phyloP scores from a whole-genome alignment of 2,797 vertebrate species.

The Etheostoma perlongum region DNA sequence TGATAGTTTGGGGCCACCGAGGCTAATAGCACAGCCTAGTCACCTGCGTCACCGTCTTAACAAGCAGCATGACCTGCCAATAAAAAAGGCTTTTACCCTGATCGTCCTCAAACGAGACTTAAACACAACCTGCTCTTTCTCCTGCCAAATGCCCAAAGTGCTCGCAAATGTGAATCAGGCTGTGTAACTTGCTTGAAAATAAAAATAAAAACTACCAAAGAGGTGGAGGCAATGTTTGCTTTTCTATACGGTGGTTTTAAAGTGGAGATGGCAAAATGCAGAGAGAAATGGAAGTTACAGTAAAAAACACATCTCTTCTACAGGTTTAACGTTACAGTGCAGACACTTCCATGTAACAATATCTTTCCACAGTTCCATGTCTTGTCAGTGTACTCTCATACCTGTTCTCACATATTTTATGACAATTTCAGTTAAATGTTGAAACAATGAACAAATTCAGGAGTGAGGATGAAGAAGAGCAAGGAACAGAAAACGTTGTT shows the following conservation, averaged over 20 bases:
- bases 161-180: slow-evolving; percentile 78
- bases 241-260: slow-evolving; percentile 44
- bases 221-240: slow-evolving; percentile 57
- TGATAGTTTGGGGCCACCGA: slow-evolving; percentile 52
- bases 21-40: slow-evolving; percentile 70
- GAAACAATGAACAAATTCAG: slow-evolving; percentile 27
- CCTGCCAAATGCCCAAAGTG: slow-evolving; percentile 70
- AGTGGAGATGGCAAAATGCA: slow-evolving; percentile 22
- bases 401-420: slow-evolving; percentile 5
- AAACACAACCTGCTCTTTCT: slow-evolving; percentile 73
- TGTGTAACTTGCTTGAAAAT: slow-evolving; percentile 75
- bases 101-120: slow-evolving; percentile 82
- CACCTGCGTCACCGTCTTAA: slow-evolving; percentile 74
- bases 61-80: slow-evolving; percentile 83
- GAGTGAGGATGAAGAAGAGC: slow-evolving; percentile 28
- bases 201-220: slow-evolving; percentile 54
- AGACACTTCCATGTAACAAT: slow-evolving; percentile 29
- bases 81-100: slow-evolving; percentile 88
- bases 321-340: slow-evolving; percentile 15
- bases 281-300: slow-evolving; percentile 16
- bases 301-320: slow-evolving; percentile 18
- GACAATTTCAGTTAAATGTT: slow-evolving; percentile 20
- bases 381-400: background rate
- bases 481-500: slow-evolving; percentile 56
- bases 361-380: slow-evolving; percentile 9